Conservation (phyloP, 2,113 vertebrate species). For the Ammospiza nelsoni region DNA sequence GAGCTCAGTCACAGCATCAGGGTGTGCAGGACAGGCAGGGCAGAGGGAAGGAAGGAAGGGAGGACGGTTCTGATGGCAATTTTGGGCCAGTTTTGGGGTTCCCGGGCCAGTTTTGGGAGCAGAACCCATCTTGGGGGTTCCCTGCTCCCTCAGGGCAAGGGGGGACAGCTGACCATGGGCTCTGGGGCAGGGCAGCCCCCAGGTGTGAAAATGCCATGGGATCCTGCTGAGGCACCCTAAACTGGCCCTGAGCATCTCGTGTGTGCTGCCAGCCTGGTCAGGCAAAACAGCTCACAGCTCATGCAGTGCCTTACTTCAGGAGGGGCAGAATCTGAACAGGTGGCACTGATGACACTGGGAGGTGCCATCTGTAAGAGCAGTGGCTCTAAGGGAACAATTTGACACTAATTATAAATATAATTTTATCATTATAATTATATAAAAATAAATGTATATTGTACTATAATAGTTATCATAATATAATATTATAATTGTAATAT, state of each 20-base stretch:
- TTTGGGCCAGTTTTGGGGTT: not conserved
- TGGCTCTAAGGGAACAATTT: not conserved
- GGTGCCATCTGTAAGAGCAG: not conserved
- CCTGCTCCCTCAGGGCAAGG: too few relatives aligned
- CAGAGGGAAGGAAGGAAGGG: not conserved
- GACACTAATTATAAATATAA: too few relatives aligned
- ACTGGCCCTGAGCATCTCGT: not conserved
- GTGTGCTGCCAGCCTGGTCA: not conserved
- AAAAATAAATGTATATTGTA: too few relatives aligned
- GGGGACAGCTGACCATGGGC: not conserved
- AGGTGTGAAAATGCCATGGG: not conserved
- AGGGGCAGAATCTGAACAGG: not conserved
- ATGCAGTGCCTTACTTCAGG: not conserved
- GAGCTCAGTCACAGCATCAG: conserved; percentile 73
- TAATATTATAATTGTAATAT: too few relatives aligned
- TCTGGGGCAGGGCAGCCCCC: not conserved
- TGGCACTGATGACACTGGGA: not conserved
- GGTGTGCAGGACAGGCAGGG: conserved; percentile 65
- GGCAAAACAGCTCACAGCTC: not conserved
- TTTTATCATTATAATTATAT: too few relatives aligned
- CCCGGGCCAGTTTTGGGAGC: not conserved
- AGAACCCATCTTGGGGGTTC: not conserved
- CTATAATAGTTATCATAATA: too few relatives aligned
- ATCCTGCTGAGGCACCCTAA: not conserved
- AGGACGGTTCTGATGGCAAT: not conserved